A percentile compares a stretch with the other conserved stretches of the same genome.
Conservation (phyloP, 2,888 invertebrate species). For the Drosophila conformis region DNA sequence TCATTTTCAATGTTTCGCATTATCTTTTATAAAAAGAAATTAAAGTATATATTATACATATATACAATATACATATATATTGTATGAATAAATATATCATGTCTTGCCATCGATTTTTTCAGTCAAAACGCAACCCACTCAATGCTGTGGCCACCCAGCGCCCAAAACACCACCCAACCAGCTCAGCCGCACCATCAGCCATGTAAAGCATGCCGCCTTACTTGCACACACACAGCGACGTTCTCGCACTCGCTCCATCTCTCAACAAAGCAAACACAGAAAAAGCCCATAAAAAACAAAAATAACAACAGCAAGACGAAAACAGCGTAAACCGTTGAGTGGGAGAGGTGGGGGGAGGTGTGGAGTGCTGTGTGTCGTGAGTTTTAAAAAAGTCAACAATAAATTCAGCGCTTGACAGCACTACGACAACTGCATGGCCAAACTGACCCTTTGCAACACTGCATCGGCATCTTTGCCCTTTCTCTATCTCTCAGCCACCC, state of each 20-base stretch:
- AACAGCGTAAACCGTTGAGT: background rate
- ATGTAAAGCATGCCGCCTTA: constrained; percentile 23
- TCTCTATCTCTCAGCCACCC: background rate
- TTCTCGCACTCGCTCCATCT: background rate
- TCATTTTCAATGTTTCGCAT: constrained; percentile 11
- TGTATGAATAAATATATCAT: constrained; percentile 8
- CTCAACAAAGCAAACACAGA: constrained; percentile 5
- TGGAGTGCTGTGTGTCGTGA: background rate
- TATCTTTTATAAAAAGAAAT: constrained; percentile 33
- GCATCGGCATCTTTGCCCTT: constrained; percentile 18
- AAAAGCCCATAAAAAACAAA: constrained; percentile 16
- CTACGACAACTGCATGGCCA: background rate
- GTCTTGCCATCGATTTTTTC: constrained; percentile 69
- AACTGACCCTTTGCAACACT: constrained; percentile 35
- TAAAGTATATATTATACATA: constrained; percentile 20
- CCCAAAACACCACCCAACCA: background rate
- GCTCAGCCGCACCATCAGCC: constrained; percentile 9
- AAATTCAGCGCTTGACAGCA: constrained; percentile 27
- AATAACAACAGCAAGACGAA: constrained; percentile 17
- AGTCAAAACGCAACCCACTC: constrained; percentile 36
- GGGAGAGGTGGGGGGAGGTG: background rate
- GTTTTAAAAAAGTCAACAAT: constrained; percentile 35
- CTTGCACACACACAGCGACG: constrained; percentile 21
- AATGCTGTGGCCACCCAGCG: constrained; percentile 6
- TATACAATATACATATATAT: background rate